Base-by-base conservation (phyloP, 2,888 invertebrate species). In the Polia nebulosa region DNA sequence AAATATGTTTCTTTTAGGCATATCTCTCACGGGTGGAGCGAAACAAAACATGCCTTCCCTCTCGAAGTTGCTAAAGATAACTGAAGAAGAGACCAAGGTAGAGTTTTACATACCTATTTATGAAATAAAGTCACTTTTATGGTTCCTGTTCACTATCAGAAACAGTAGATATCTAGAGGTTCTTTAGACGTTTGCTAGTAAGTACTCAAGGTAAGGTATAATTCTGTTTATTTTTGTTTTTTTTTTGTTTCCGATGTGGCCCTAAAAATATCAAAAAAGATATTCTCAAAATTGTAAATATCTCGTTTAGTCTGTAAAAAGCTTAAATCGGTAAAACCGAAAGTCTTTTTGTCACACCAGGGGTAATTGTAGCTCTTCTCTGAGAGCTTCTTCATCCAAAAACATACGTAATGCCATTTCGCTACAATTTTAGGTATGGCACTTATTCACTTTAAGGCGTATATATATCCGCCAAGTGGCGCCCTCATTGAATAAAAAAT, bases 31-130 rank as follows among this genome's bases (percentile, higher is more conserved):
- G 0, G 96, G 95, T 9, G 97, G 97, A 3, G 92, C 94, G 6
- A 96, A 96, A 87, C 85, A 90, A 3, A 93, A 93, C 27, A 92
- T 97, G 82, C 96, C 96, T 13, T 94, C 96, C 3, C 96, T 97
- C 0, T 97, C 97, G 0, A 96, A 93, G 44, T 93, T 96, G 79
- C 87, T 97, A 20, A 95, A 96, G 55, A 96, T 98, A 51, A 91
- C 96, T 52, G 96, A 96, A 68, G 96, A 96, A n/a, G 90, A 96
- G 64, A 94, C 93, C 0, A 96, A 96, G 87, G 95, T 94, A 88
- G 60, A 60, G 9, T 17, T 34, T 27, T 25, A 27, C 45, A 32
- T 25, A 34, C 45, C 27, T 25, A 34, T 3, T 41, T 32, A 44
- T 22, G 20, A 17, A n/a, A 17, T 22, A n/a, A n/a, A 63, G 25